Conservation (phyloP, 1,140 invertebrate species). For the Wasmannia auropunctata region DNA sequence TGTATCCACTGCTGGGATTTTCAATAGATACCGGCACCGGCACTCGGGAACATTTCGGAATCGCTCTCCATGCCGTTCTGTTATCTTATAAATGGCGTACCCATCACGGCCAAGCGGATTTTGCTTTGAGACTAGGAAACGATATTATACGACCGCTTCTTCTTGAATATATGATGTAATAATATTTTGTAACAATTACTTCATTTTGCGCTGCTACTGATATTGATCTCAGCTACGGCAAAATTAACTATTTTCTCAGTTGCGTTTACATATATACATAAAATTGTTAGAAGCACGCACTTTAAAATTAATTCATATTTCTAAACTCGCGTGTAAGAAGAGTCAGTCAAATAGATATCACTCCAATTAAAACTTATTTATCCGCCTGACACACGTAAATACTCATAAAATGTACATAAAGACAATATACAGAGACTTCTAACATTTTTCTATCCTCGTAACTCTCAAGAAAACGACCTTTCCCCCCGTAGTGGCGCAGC, state of each 20-base stretch:
- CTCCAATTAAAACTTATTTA: neutral
- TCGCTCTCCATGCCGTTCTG: neutral
- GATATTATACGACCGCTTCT: neutral
- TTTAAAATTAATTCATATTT: neutral
- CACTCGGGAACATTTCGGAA: conserved; percentile 26
- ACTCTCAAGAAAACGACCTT: conserved; percentile 14
- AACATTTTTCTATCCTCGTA: neutral
- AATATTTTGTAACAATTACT: neutral
- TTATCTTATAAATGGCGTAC: conserved; percentile 43
- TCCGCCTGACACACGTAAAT: neutral
- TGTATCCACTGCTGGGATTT: conserved; percentile 53
- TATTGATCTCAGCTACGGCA: neutral
- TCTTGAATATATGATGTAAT: neutral
- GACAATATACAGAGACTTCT: neutral
- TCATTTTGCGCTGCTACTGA: neutral
- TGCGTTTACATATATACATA: neutral
- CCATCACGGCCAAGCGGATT: neutral
- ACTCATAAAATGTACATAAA: neutral
- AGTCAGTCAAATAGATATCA: neutral
- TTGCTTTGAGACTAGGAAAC: conserved; percentile 13
- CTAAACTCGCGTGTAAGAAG: neutral
- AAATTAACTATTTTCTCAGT: neutral
- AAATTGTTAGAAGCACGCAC: neutral
- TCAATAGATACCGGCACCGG: conserved; percentile 42
- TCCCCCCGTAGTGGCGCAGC: neutral